Conservation (phyloP, 1,140 invertebrate species). For the Metaphire vulgaris region DNA sequence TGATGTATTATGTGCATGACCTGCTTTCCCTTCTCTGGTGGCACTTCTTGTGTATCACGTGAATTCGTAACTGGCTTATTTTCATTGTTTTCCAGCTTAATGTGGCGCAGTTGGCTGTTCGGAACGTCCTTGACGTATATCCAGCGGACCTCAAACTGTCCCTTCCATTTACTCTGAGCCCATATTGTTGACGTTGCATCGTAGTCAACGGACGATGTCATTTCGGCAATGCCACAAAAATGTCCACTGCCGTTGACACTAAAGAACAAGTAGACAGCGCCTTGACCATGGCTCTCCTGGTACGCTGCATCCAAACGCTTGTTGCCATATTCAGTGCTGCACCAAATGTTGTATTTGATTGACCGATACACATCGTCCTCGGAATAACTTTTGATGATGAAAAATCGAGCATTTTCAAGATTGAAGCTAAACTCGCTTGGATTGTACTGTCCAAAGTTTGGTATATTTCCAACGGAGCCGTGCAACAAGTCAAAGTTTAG, state of each 20-base stretch:
- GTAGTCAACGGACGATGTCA: constrained; percentile 90
- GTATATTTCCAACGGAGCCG: not conserved
- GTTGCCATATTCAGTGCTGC: constrained; percentile 97
- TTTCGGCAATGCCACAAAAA: constrained; percentile 97
- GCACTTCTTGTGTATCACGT: constrained; percentile 95
- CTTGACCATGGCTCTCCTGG: constrained; percentile 69
- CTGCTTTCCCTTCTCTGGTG: constrained; percentile 74
- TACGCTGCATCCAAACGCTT: constrained; percentile 87
- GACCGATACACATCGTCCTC: constrained; percentile 97
- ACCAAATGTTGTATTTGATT: constrained; percentile 99
- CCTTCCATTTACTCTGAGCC: constrained; percentile 54
- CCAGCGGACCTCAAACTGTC: constrained; percentile 95
- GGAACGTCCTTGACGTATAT: constrained; percentile 96
- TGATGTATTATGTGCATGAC: constrained; percentile 79
- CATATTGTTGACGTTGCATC: constrained; percentile 58
- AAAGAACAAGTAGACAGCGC: constrained; percentile 83
- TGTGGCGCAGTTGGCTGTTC: constrained; percentile 71
- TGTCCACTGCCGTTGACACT: constrained; percentile 95
- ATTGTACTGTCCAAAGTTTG: constrained; percentile 93
- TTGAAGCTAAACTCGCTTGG: constrained; percentile 83
- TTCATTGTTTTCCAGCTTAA: constrained; percentile 94
- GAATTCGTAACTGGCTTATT: constrained; percentile 98
- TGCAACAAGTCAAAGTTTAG: not conserved
- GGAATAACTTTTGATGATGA: constrained; percentile 97
- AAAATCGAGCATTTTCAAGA: constrained; percentile 79